Base-by-base conservation (phyloP, 2,113 vertebrate species). In the Scomber scombrus region DNA sequence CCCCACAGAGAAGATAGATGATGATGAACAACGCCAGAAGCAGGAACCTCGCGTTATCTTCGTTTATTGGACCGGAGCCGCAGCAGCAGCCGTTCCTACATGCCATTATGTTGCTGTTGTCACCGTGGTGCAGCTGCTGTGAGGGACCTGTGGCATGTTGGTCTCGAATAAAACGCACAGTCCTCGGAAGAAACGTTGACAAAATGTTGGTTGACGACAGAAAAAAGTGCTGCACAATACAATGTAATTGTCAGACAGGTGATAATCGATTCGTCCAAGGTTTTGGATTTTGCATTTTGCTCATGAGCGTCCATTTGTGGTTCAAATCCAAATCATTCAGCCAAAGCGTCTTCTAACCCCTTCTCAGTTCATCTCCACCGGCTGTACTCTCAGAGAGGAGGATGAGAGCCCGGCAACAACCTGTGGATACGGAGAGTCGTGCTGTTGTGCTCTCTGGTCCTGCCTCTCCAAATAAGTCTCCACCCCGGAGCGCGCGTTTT, bases 1-100 rank as follows among this genome's bases (percentile, higher is more conserved):
- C 98, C 3, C 98, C 98, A 57, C 97, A 97, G 68, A 98, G 84
- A 75, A 99, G 95, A 87, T 99, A 99, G 6, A 97, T 52, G 80
- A 95, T 34, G 78, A 98, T 97, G 85, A 99, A 95, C 83, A 95
- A 82, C 0, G 97, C 97, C 72, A 99, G 94, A 89, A 99, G 94
- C 78, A 96, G 86, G 92, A 99, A 97, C 85, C 98, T 94, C 67
- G 97, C 97, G 91, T 96, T 99, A 77, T 99, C 98, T 89, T 97
- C 96, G 89, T 96, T 97, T 65, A 97, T 88, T 29, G 93, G 92
- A 85, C 94, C 95, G 65, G 93, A 91, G 87, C 94, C 87, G 89
- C 95, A 95, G 93, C 95, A 95, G 92, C 95, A 95, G 57, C 88
- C 83, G 43, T 94, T 92, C 82, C 96, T 93, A 82, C 96, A 95